Evolutionary conservation across 2,797 vertebrate genomes (phyloP).

Genomic region (Thaleichthys pacificus): DNA sequence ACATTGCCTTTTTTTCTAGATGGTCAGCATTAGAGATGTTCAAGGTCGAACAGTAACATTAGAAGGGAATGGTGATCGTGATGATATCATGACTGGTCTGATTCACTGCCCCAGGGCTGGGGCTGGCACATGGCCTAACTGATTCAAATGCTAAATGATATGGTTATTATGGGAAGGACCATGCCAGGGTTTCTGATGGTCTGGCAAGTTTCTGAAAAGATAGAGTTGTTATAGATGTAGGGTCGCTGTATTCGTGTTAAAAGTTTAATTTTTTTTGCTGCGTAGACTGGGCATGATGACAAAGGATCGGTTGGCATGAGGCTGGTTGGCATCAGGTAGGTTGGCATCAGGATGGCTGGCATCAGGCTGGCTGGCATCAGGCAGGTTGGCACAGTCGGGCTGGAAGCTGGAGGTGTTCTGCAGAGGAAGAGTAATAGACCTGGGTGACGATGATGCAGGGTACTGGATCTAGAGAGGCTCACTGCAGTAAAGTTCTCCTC

Average conservation of each 20-base stretch:
- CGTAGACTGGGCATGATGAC: constrained; percentile 1
- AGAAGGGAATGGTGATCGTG: too few species aligned
- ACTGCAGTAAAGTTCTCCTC: too few species aligned
- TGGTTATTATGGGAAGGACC: background rate
- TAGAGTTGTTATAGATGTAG: background rate
- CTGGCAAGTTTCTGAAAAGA: constrained; percentile 4
- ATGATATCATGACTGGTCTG: too few species aligned
- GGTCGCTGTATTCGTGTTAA: background rate
- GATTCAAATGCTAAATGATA: constrained; percentile 5
- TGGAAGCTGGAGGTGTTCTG: background rate
- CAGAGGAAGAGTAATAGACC: background rate
- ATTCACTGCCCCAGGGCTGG: background rate
- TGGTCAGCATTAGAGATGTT: too few species aligned
- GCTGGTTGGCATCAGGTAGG: background rate
- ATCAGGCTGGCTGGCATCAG: background rate
- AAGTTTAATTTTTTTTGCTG: background rate
- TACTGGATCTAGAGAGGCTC: too few species aligned
- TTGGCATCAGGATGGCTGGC: constrained; percentile 5
- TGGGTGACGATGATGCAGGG: background rate
- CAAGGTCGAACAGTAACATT: too few species aligned
- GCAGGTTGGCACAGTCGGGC: background rate
- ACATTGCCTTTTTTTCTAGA: too few species aligned
- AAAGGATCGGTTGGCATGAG: background rate
- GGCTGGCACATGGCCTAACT: constrained; percentile 14
- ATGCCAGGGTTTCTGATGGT: constrained; percentile 3